phyloP scores from a whole-genome alignment of 2,797 vertebrate genomes.

The Danio jaintianensis region DNA sequence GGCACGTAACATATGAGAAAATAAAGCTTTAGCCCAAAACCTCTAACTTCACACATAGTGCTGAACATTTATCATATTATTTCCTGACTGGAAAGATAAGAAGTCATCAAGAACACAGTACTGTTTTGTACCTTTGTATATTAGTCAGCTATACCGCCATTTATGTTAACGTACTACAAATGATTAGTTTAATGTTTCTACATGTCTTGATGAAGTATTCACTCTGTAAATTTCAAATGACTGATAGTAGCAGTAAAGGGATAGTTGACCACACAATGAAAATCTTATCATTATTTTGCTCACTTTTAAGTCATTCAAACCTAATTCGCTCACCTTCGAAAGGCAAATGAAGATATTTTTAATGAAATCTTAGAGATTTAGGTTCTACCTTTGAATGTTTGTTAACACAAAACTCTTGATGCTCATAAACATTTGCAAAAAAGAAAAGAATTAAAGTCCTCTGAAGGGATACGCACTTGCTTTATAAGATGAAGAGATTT shows the following conservation, averaged over 20 bases:
- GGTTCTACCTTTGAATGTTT: too few species aligned
- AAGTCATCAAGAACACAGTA: not conserved
- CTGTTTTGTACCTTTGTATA: not conserved
- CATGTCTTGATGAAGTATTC: not conserved
- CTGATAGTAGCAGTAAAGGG: not conserved
- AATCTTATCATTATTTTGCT: too few species aligned
- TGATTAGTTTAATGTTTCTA: slow-evolving; percentile 5
- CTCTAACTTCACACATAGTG: not conserved
- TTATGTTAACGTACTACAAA: not conserved
- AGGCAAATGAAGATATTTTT: too few species aligned
- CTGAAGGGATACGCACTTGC: too few species aligned
- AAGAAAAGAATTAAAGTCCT: too few species aligned
- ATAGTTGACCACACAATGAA: too few species aligned
- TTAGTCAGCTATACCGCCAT: not conserved
- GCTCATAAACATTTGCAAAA: too few species aligned
- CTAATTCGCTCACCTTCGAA: too few species aligned
- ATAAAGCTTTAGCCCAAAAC: not conserved
- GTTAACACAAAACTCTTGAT: too few species aligned
- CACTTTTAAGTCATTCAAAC: too few species aligned
- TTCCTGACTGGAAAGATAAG: not conserved
- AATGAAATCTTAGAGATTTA: too few species aligned
- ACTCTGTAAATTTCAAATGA: slow-evolving; percentile 8
- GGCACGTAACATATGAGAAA: not conserved
- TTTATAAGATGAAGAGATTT: too few species aligned
- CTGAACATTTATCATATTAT: not conserved